Conservation (phyloP, 2,797 vertebrate species). For the Dryobates pubescens region DNA sequence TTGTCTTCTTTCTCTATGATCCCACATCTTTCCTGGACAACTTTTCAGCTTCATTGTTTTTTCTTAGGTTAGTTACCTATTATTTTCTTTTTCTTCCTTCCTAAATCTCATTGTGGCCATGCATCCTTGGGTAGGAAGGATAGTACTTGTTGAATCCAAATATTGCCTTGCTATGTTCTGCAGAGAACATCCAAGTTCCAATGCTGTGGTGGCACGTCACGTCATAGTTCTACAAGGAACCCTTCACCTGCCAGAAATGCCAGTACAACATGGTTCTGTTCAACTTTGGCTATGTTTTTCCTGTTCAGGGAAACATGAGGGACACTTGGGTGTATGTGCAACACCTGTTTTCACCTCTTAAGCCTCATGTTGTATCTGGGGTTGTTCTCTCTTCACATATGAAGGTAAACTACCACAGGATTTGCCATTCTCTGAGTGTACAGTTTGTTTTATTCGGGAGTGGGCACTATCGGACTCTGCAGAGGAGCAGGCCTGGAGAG, state of each 20-base stretch:
- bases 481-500: neutral
- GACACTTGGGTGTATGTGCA: neutral
- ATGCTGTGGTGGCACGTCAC: rapidly evolving
- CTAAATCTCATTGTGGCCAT: neutral
- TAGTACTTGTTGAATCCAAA: neutral
- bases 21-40: neutral
- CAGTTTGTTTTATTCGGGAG: neutral
- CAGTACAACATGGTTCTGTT: neutral
- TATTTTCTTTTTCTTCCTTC: neutral
- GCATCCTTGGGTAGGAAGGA: neutral
- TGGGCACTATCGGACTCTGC: neutral
- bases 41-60: neutral
- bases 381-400: neutral
- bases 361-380: neutral
- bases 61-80: neutral
- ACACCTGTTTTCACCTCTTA: neutral
- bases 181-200: neutral
- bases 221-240: neutral
- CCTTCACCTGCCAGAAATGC: neutral
- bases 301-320: neutral
- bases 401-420: neutral
- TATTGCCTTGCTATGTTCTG: neutral
- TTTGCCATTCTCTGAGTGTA: neutral
- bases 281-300: neutral
- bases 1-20: neutral